Percentiles rank a stretch among this genome's conserved stretches.
Evolutionary conservation across 2,113 vertebrate species (phyloP).

Genomic region (Sturnira hondurensis): DNA sequence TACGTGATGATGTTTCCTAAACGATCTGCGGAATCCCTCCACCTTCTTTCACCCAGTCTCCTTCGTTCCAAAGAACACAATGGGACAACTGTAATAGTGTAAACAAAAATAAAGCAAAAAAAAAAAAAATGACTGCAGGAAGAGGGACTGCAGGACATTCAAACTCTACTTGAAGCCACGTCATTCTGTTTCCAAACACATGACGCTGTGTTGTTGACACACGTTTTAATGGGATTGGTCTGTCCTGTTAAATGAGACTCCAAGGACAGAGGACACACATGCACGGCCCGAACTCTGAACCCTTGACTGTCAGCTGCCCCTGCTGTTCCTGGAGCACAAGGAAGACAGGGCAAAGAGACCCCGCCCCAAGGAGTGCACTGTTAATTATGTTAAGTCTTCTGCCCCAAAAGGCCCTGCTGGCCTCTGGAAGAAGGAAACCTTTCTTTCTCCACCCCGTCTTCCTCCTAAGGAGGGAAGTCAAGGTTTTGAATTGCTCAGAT

Average conservation of each 20-base stretch:
- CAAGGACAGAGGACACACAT: not conserved
- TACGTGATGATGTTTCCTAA: not conserved
- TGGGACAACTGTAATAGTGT: too few relatives aligned
- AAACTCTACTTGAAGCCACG: not conserved
- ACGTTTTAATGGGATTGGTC: not conserved
- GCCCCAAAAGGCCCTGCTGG: not conserved
- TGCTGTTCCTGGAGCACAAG: not conserved
- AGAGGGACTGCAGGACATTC: not conserved
- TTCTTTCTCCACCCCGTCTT: not conserved
- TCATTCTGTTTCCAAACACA: not conserved
- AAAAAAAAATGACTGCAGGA: too few relatives aligned
- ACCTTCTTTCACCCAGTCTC: too few relatives aligned
- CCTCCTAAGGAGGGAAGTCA: not conserved
- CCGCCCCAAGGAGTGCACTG: rapidly evolving
- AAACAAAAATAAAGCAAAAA: too few relatives aligned
- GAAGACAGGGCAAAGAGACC: not conserved
- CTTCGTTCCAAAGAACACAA: too few relatives aligned
- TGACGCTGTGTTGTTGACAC: not conserved
- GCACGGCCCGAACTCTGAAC: not conserved
- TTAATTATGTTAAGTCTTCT: not conserved
- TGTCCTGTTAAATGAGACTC: not conserved
- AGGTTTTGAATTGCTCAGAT: not conserved
- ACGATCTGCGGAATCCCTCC: too few relatives aligned
- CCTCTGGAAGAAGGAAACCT: not conserved
- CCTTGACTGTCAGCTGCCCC: not conserved